Evolutionary conservation across 2,113 vertebrate genomes (phyloP), one percentile per base, ranked within the genome.

Genomic region (Leptobrachium ailaonicum): DNA sequence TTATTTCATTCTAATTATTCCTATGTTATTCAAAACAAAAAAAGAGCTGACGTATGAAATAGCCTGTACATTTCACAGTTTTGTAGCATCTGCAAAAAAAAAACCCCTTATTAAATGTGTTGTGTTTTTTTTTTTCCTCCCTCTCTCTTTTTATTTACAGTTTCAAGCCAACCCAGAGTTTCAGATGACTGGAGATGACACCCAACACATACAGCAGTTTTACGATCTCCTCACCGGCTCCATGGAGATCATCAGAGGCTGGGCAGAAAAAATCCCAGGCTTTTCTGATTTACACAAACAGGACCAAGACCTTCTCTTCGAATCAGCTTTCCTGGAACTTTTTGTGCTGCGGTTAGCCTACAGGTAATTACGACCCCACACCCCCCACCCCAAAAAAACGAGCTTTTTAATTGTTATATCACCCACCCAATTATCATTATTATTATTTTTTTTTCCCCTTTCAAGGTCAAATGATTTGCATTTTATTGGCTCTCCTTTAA

Each of bases 191-290:
- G 97, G 96, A 78, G 97, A 98, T 82, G 97, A 98, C 93, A 98
- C 97, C 53, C 97, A 99, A 88, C 97, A 98, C 85, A 98, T 99
- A 91, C 98, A 99, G 91, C 98, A 99, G 88, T 99, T 99, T 94
- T 99, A 99, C 45, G 98, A 99, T 87, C 96, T 99, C 69, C 86
- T 99, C 83, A 99, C 97, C 79, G 98, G 97, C 87, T 99, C 97
- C 92, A 99, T 99, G 98, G 98, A 99, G 93, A 98, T 99, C 91
- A 99, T 99, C 90, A 94, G 97, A 72, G 95, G 96, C 3, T 99
- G 98, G 98, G 98, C 97, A 0, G 97, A 99, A 79, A 99, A 98
- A 86, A 98, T 99, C 60, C 98, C 98, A 0, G 95, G 96, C 58
- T 98, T 99, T 67, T 92, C 91, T 8, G 97, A 99, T 40, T 92